A percentile compares a stretch with the other conserved stretches of the same genome.
Evolutionary conservation across 2,113 vertebrate genomes (phyloP).

Genomic region (Oreochromis tanganicae): DNA sequence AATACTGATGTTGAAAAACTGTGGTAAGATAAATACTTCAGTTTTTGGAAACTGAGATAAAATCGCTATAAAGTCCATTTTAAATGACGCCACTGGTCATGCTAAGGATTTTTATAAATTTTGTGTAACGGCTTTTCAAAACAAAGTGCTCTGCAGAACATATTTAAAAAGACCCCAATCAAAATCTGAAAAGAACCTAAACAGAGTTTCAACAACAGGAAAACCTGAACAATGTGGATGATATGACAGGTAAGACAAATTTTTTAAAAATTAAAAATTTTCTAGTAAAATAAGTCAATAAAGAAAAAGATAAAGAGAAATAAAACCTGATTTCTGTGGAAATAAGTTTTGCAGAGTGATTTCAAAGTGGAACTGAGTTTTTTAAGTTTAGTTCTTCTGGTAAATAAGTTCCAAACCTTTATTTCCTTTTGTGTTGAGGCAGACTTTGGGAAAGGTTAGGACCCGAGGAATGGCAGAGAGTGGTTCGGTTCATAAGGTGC

Average conservation of each 20-base stretch:
- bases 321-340: neutral
- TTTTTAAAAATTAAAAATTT: too few species aligned
- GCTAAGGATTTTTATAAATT: neutral
- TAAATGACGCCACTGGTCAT: neutral
- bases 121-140: neutral
- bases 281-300: neutral
- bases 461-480: neutral
- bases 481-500: neutral
- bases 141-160: neutral
- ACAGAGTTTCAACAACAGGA: neutral
- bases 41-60: neutral
- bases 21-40: neutral
- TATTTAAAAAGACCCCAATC: neutral
- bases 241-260: too few species aligned
- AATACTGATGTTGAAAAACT: neutral
- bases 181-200: neutral
- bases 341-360: fast-evolving
- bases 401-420: neutral
- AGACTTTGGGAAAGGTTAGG: neutral
- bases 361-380: neutral
- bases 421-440: neutral
- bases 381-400: neutral
- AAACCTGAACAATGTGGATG: neutral
- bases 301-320: neutral
- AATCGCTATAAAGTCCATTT: neutral